Evolutionary conservation across 2,797 vertebrate genomes (phyloP).

Genomic region (Gambusia yucatana): DNA sequence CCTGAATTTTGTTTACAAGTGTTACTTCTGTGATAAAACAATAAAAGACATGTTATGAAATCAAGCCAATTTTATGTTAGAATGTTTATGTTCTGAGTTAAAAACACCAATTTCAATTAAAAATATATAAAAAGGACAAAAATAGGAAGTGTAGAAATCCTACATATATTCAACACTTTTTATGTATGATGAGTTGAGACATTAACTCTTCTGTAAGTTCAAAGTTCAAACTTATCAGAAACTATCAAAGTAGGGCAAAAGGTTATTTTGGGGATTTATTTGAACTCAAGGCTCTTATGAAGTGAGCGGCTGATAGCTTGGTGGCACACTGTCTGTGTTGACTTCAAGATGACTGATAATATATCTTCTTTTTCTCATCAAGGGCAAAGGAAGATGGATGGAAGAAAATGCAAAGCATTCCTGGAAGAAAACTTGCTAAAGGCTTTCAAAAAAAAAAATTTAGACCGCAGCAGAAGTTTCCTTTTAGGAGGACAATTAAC

Average conservation of each 20-base stretch:
- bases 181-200: neutral
- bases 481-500: neutral
- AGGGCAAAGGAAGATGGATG: constrained; percentile 14
- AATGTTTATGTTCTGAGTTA: neutral
- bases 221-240: constrained; percentile 16
- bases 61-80: constrained; percentile 2
- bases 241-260: constrained; percentile 34
- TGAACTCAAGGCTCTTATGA: constrained; percentile 37
- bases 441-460: neutral
- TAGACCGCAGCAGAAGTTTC: neutral
- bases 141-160: neutral
- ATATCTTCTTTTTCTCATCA: constrained; percentile 26
- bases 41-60: constrained; percentile 10
- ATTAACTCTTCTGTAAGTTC: neutral
- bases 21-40: constrained; percentile 27
- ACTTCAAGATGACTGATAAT: constrained; percentile 46
- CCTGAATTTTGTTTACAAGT: constrained; percentile 41
- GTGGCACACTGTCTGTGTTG: constrained; percentile 46
- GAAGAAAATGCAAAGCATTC: neutral
- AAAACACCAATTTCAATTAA: neutral
- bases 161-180: neutral
- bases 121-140: neutral
- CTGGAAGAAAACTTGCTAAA: neutral
- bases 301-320: constrained; percentile 29
- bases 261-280: constrained; percentile 39